Percentiles rank a stretch among this genome's conserved stretches.
Conservation (phyloP, 2,113 vertebrate genomes). For the Bombycilla garrulus region DNA sequence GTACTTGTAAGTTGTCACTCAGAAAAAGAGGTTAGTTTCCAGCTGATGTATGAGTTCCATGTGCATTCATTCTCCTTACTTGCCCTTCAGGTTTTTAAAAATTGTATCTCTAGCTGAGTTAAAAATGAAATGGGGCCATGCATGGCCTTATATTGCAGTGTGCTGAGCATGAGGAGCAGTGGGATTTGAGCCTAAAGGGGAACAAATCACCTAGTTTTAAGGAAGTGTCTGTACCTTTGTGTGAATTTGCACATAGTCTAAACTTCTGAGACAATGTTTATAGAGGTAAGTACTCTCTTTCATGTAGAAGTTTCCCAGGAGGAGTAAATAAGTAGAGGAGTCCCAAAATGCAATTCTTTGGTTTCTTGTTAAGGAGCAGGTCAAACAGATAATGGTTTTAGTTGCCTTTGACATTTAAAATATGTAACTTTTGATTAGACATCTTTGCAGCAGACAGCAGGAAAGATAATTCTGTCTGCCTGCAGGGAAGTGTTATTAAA, state of each 20-base stretch:
- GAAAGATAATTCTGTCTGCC: background rate
- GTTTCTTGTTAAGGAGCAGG: background rate
- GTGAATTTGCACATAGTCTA: background rate
- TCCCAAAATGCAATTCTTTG: background rate
- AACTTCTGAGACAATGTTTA: background rate
- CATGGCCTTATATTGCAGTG: background rate
- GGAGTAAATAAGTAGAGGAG: background rate
- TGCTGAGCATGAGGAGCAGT: background rate
- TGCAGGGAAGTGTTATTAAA: background rate
- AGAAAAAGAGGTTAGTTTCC: background rate
- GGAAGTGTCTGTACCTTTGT: background rate
- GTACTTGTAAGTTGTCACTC: constrained; percentile 8
- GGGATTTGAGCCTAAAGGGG: background rate
- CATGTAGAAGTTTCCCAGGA: background rate
- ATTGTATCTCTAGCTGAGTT: background rate
- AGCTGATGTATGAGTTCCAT: background rate
- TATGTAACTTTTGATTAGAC: background rate
- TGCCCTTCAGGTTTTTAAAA: background rate
- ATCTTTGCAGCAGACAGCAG: background rate
- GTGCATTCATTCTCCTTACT: background rate
- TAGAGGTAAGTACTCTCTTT: background rate
- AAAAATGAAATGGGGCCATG: background rate
- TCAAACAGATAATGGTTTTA: background rate
- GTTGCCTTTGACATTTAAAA: constrained; percentile 27
- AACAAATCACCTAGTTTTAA: background rate